Evolutionary conservation across 92 coral and sea anemone genomes (phyloP), one percentile per base, ranked within the genome.

Genomic region (Bergia puertoricense): DNA sequence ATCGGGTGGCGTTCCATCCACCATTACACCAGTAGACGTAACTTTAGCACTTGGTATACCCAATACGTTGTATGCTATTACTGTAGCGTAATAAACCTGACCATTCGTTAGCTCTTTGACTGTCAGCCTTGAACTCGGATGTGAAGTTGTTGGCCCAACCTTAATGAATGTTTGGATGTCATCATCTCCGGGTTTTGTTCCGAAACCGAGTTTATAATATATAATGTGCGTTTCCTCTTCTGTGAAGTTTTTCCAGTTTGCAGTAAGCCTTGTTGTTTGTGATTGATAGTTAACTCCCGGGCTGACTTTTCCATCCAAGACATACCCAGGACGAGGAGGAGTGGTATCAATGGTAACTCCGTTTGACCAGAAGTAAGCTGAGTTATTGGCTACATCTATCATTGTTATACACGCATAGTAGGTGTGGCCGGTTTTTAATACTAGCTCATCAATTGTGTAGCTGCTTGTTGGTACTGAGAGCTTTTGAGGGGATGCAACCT

Each of bases 1-100:
- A 8, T 81, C 69, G 9, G 99, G 99, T 23, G 99, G 96, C 36
- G 98, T 94, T 9, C 88, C 90, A 85, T 97, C 99, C 6, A 97
- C 91, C 82, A 92, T 40, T 22, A 95, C 97, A 38, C 99, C 99
- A 69, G 91, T 83, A 5, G 99, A 97, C 41, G 98, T 89, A 38
- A 93, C 93, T 43, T 83, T 86, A 46, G 84, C 90, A 74, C 99
- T 97, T 3, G 95, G 93, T 73, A 97, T 81, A 13, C 99, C 99
- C 16, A 97, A 77, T 54, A 88, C 91, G 88, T 97, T 97, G 51
- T 85, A 91, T 23, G 97, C 99, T 73, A 94, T 86, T 14, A 97
- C 98, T 8, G 91, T 82, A 5, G 99, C 98, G 85, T 94, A 95
- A 76, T 97, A 97, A 16, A 89, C 81, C 75, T 91, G 91, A 5